Base-by-base conservation (phyloP, 2,113 vertebrate species). In the Pygathrix nemaeus region DNA sequence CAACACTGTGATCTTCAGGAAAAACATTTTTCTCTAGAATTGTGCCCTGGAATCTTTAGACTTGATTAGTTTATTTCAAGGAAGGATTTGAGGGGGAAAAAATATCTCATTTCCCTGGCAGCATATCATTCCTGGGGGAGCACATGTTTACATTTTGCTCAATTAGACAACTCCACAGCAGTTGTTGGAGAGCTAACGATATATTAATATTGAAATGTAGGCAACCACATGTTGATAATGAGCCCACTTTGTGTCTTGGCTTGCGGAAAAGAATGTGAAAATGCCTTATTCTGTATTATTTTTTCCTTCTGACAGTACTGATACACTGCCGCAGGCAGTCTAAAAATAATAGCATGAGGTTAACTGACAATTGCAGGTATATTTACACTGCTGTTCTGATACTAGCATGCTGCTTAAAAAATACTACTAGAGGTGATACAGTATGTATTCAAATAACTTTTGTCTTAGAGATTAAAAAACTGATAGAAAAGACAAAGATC, bases 291-390 rank as follows among this genome's bases (percentile, higher is more conserved):
- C 98, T 97, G 75, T 97, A 96, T 98, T 98, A 95, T 98, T 98
- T 97, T 95, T 97, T 97, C 93, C 90, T 96, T 98, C 97, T 99
- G 98, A 99, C 98, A 99, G 98, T 98, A 98, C 97, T 98, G 98
- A 98, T 98, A 96, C 89, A 93, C 90, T 98, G 99, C 99, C 96
- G 45, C 98, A 99, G 99, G 99, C 99, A 98, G 89, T 98, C 97
- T 98, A 90, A 96, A 99, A 98, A 98, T 98, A 98, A 98, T 98
- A 98, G 97, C 97, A 94, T 94, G 93, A 98, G 98, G 98, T 99
- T 99, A 99, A 98, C 98, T 98, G 99, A 99, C 98, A 99, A 99
- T 98, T 98, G 98, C 98, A 98, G 98, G 98, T 98, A 93, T 99
- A 99, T 99, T 99, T 99, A 99, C 97, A 98, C 96, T 81, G 88